Base-by-base conservation (phyloP, 2,888 invertebrate species). In the Drosophila anomalipes region DNA sequence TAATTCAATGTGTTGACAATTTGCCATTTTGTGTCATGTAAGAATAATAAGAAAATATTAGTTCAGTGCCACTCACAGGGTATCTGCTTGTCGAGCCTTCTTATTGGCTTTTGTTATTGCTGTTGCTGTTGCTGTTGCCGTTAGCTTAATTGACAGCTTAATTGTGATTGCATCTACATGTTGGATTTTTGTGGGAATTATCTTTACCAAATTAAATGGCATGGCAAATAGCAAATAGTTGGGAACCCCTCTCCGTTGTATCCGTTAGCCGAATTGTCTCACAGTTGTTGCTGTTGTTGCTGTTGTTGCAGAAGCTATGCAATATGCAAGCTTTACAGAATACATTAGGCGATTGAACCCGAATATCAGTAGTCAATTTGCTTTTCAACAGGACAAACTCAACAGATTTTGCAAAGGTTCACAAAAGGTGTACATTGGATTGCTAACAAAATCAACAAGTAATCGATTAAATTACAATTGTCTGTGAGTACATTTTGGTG, bases 101-200 rank as follows among this genome's bases (percentile, higher is more conserved):
- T 30, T 12, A 57, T 57, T 63, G 35, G 37, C 6, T 33, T 37
- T 37, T 19, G 26, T 4, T 14, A 6, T 32, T 32, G 32, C 22
- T 33, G 6, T 19, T 49, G 28, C 16, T 64, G 51, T 54, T 49
- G 47, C 58, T 44, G 33, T 26, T 60, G 30, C 37, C 53, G 32
- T 22, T 22, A 22, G 22, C 22, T 22, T 22, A 22, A 22, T 22
- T 22, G 22, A 22, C 44, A 44, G 71, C 64, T 70, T 75, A 82
- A 87, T 85, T 84, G 83, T 73, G 71, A 88, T 79, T 85, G 83
- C 83, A 75, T 77, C 83, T 80, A 73, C 51, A 75, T 57, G 59
- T 41, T 52, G 57, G 57, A 83, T 70, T 87, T 86, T 86, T 82
- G 61, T 61, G 71, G 70, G 64, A 72, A 78, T 86, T 77, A 86